Evolutionary conservation across 2,797 vertebrate species (phyloP).

Genomic region (Malurus splendens): DNA sequence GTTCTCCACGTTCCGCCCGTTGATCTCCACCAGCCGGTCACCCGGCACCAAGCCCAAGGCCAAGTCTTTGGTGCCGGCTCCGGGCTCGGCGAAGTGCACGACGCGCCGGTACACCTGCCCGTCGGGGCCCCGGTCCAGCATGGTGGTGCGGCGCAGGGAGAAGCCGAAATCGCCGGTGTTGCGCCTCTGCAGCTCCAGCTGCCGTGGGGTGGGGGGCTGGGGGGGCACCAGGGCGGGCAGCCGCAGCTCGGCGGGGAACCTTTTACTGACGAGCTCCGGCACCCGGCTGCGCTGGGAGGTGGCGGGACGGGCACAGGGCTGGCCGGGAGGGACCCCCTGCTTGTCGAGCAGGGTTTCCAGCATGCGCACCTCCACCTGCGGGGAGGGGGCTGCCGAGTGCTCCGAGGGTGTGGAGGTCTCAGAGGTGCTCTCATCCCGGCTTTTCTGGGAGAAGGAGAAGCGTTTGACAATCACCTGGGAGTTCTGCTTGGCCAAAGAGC

Average conservation of each 20-base stretch:
- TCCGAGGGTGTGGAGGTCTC: constrained; percentile 92
- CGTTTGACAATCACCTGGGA: constrained; percentile 96
- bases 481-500: constrained; percentile 91
- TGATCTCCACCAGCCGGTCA: constrained; percentile 93
- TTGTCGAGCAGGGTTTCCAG: constrained; percentile 80
- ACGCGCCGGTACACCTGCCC: constrained; percentile 87
- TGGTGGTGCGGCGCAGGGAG: constrained; percentile 91
- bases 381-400: constrained; percentile 87
- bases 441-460: constrained; percentile 93
- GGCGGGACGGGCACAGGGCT: not conserved
- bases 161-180: constrained; percentile 96
- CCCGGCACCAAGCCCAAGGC: constrained; percentile 91
- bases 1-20: constrained; percentile 89
- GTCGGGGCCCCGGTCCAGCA: constrained; percentile 86
- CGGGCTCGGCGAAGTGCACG: constrained; percentile 94
- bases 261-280: constrained; percentile 83
- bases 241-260: constrained; percentile 80
- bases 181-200: constrained; percentile 88
- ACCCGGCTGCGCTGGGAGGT: constrained; percentile 63
- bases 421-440: constrained; percentile 89
- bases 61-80: constrained; percentile 92
- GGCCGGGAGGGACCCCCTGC: constrained; percentile 60
- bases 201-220: constrained; percentile 73
- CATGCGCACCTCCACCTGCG: constrained; percentile 84
- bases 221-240: constrained; percentile 83